phyloP scores from a whole-genome alignment of 2,888 invertebrate species.

The Molanna angustata region DNA sequence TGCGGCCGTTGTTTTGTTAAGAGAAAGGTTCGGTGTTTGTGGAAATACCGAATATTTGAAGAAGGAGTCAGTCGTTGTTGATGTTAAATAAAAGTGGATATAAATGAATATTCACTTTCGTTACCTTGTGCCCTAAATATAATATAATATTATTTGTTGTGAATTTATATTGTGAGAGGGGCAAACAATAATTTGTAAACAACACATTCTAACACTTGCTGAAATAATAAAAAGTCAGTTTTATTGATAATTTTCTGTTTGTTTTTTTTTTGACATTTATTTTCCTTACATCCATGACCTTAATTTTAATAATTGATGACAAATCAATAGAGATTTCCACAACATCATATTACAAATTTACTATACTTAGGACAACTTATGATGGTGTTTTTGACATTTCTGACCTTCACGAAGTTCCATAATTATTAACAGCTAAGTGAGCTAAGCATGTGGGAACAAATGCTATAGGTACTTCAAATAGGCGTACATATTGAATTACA shows the following conservation, averaged over 20 bases:
- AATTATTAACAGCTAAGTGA: no score
- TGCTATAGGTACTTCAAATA: no score
- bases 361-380: no score
- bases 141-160: slow-evolving; percentile 11
- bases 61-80: slow-evolving; percentile 5
- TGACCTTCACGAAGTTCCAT: no score
- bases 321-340: no score
- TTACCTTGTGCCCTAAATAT: slow-evolving; percentile 25
- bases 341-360: no score
- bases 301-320: no score
- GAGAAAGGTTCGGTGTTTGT: slow-evolving; percentile 4
- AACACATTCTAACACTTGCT: slow-evolving; percentile 28
- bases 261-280: no score
- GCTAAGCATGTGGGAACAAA: no score
- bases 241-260: slow-evolving; percentile 17
- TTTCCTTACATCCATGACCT: no score
- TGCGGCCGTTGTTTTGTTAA: neutral
- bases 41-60: neutral
- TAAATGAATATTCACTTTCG: slow-evolving; percentile 18
- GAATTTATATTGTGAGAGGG: slow-evolving; percentile 6
- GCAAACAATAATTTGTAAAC: slow-evolving; percentile 23
- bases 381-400: no score
- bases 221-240: slow-evolving; percentile 31
- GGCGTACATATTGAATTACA: no score
- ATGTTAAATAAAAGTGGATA: slow-evolving; percentile 17